Evolutionary conservation across 2,888 invertebrate species (phyloP), one percentile per base, ranked within the genome.

Genomic region (Tenthredo livida): DNA sequence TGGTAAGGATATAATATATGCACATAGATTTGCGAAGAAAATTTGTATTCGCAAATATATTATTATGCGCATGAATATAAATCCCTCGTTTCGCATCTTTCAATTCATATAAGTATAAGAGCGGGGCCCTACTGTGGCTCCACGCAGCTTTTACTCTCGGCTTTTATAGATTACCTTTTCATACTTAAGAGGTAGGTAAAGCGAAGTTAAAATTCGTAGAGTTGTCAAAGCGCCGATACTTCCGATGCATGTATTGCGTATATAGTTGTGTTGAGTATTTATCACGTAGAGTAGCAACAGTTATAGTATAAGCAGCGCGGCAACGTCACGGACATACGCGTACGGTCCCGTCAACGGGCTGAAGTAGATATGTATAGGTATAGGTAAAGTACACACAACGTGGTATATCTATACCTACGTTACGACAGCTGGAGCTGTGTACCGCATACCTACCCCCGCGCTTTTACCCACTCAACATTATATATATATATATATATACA

Each of bases 311-410:
- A 77, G 29, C 77, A 50, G 29, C 50, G 77, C 50, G 77, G 77
- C 33, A 80, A 80, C 58, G 61, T 80, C 61, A 80, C 43, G 37
- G 61, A 33, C 67, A 33, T 33, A 33, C 80, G 40, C 67, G n/a
- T 33, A 33, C 80, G 40, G 58, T 40, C 67, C 54, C 67, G 83
- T 83, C 83, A 83, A 67, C 67, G 83, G 83, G 67, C 83, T 61
- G 65, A 65, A 58, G 65, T 50, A 77, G 25, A n/a, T 54, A 54
- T 54, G 25, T 25, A 43, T 33, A 72, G 72, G 40, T 73, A 73
- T 29, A 40, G 73, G n/a, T 73, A 73, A 21, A 25, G 72, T 73
- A 43, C 72, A 73, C 72, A 73, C 43, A 37, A 73, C 70, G 37
- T 33, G 17, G n/a, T 17, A 37, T 72, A 25, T 21, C 21, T 61